Base-by-base conservation (phyloP, 2,797 vertebrate genomes). In the Benthosema pterotum region DNA sequence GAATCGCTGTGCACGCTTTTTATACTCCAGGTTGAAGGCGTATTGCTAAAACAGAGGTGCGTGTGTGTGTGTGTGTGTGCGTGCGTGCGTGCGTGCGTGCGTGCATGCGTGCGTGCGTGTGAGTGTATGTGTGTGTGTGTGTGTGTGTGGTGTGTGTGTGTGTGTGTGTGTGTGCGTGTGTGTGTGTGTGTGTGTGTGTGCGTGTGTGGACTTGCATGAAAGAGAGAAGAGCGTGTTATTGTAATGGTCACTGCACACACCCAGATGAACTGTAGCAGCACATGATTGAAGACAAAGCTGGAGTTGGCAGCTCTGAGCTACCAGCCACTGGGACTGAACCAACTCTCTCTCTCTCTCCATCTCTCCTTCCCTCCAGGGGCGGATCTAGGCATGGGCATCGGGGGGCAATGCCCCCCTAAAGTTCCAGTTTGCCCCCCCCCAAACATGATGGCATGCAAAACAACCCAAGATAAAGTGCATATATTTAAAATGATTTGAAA, bases 1-100 rank as follows among this genome's bases (percentile, higher is more conserved):
- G 51, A 60, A 67, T 62, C 75, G 57, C 19, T 54, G 65, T 55
- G 48, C 50, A 50, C 63, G 70, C 42, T 59, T 57, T n/a, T 56
- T 38, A 9, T n/a, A 14, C 58, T 57, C 43, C 48, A 53, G 55
- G 55, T 25, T 9, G 16, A 16, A 51, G 49, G 5, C 49, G 22
- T 4, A 52, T 12, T 11, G 18, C 25, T 18, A 46, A 18, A 46
- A 47, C 18, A 58, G n/a, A n/a, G 6, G 13, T 16, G 18, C 14
- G 11, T 11, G 6, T 54, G 43, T 3, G 38, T 16, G 55, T 22
- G 32, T 62, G 19, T 53, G 54, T 69, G 38, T 69, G 12, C 50
- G 32, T 52, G 19, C 42, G 48, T n/a, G n/a, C n/a, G n/a, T n/a
- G n/a, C n/a, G n/a, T n/a, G n/a, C n/a, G n/a, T n/a, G n/a, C n/a